phyloP scores from a whole-genome alignment of 92 coral and sea anemone genomes.

The Palythoa caribaeorum region DNA sequence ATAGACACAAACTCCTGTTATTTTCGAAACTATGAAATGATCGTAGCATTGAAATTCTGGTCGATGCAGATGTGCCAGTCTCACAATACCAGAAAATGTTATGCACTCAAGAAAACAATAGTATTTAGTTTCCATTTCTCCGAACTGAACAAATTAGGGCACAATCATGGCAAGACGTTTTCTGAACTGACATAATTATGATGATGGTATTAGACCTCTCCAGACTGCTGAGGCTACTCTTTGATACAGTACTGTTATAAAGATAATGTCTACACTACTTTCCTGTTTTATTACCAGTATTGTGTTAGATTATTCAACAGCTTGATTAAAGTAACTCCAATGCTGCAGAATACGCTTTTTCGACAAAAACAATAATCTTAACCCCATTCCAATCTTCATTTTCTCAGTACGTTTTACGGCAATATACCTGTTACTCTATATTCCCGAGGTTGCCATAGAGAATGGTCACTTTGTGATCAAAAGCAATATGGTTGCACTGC shows the following conservation, averaged over 20 bases:
- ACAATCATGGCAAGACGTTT: constrained; percentile 19
- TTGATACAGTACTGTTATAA: neutral
- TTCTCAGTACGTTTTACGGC: constrained; percentile 3
- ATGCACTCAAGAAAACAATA: constrained; percentile 10
- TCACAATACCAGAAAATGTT: constrained; percentile 11
- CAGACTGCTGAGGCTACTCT: too few relatives aligned
- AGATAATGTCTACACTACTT: constrained; percentile 14
- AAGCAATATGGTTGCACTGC: constrained; percentile 13
- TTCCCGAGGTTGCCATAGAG: constrained; percentile 12
- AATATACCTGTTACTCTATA: constrained; percentile 23
- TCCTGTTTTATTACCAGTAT: constrained; percentile 14
- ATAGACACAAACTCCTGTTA: constrained; percentile 9
- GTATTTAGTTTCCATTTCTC: neutral
- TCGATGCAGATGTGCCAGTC: too few relatives aligned
- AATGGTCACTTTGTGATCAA: constrained; percentile 11
- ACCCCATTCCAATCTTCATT: neutral
- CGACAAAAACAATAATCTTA: constrained; percentile 10
- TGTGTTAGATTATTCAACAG: constrained; percentile 2
- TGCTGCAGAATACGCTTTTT: constrained; percentile 1
- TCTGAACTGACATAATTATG: neutral
- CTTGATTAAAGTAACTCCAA: neutral
- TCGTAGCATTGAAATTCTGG: constrained; percentile 4
- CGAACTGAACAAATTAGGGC: constrained; percentile 1
- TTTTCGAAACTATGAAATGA: constrained; percentile 9
- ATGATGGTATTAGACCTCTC: too few relatives aligned